Evolutionary conservation across 2,113 vertebrate genomes (phyloP), one percentile per base, ranked within the genome.

Genomic region (Arvicanthis niloticus): DNA sequence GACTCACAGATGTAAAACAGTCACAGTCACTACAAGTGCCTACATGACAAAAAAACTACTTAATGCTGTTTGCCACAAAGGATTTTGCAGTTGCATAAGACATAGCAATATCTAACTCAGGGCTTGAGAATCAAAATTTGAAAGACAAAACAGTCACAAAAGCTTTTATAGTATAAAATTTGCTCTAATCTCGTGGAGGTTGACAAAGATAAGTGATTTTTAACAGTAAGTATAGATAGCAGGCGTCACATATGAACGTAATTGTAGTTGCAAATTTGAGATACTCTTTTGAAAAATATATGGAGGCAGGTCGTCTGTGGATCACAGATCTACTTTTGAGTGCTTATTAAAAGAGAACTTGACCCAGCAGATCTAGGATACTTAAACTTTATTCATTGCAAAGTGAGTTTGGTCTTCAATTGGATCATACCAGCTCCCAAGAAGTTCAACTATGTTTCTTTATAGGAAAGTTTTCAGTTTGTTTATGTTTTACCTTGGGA

Each of bases 121-220:
- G 3, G 72, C 70, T 82, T 48, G 11, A n/a, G 76, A 48, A 89
- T 87, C 34, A 60, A 65, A 78, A 89, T 34, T 58, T 93, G 24
- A 67, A 81, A 86, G 21, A 93, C n/a, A 42, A 40, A 89, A 34
- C 29, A 93, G 40, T 45, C 94, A n/a, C 22, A 82, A 81, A 97
- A 72, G 0, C 89, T 88, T 89, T 84, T 48, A 89, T 42, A 84
- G 68, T 4, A 86, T 53, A 62, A 97, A 94, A 72, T 76, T 2
- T 89, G 24, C 60, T 84, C n/a, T 88, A 45, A 91, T 58, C 26
- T 82, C 26, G 67, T 58, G 31, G 12, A 81, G n/a, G 45, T 67
- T 91, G 40, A 58, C 21, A 58, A 76, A 73, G 26, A 72, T 70
- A 81, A 91, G 34, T 70, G 19, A 73, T 78, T 96, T 81, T 93